These are phyloP conservation scores for Digitonthophagus gazella DNA, from an alignment of 2,888 invertebrate species.

Conservation along the genomic window DNA sequence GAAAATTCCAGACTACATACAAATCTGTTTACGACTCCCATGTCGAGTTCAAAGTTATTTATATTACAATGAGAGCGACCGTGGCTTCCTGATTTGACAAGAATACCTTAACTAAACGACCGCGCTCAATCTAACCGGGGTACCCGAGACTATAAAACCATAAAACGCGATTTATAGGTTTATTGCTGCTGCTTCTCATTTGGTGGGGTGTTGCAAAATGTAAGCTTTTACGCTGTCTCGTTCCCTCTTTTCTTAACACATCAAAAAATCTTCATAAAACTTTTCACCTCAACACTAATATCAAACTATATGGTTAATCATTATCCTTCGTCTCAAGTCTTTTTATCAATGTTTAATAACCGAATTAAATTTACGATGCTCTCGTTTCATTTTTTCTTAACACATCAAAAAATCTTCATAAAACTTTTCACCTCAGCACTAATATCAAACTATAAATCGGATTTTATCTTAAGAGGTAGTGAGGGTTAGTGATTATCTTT, in stretches of 20 bases:
- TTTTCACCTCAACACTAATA: no score
- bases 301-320: background rate
- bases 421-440: slow-evolving; percentile 6
- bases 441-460: no score
- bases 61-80: slow-evolving; percentile 25
- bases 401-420: no score
- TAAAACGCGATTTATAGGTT: slow-evolving; percentile 51
- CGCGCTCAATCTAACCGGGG: slow-evolving; percentile 10
- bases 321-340: slow-evolving; percentile 35
- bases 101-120: slow-evolving; percentile 42
- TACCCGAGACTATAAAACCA: slow-evolving; percentile 46
- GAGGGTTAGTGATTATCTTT: slow-evolving; percentile 25
- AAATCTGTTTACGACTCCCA: slow-evolving; percentile 21
- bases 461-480: no score
- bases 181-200: slow-evolving; percentile 43
- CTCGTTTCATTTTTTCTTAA: no score
- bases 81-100: slow-evolving; percentile 38
- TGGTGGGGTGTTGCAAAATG: slow-evolving; percentile 40
- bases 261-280: slow-evolving; percentile 19
- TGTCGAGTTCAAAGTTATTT: slow-evolving; percentile 23
- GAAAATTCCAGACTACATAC: background rate
- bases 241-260: no score
- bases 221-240: slow-evolving; percentile 37
- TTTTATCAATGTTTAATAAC: slow-evolving; percentile 49
- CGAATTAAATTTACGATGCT: slow-evolving; percentile 44